Base-by-base conservation (phyloP, 2,888 invertebrate species). In the Caenorhabditis panamensis region DNA sequence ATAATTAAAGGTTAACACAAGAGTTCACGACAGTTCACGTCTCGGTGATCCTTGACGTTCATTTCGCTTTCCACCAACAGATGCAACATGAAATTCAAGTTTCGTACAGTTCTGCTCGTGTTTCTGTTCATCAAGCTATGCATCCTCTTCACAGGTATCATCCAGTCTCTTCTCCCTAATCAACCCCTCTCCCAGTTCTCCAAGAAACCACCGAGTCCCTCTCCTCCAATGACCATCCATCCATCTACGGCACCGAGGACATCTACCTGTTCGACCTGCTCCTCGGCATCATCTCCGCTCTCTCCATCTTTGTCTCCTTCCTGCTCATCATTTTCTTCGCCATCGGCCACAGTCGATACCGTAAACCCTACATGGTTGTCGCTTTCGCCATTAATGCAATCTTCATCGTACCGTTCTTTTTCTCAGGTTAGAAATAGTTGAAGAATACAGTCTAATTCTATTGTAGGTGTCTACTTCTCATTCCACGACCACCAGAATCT, bases 61-160 rank as follows among this genome's bases (percentile, higher is more conserved):
- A 8, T 37, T 20, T 66, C 44, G 26, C 31, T 66, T 49, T 49
- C 49, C 13, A 3, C 49, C 8, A 31, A 31, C 13, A 36, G 22
- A 6, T 22, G 26, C 44, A 49, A 3, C 8, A 67, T 66, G 75
- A 66, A 75, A 18, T 18, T 75, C 13, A 75, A 75, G 37, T 54
- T 66, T 44, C 75, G 75, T 44, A 75, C 75, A 58, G 44, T 66
- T 66, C 66, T 75, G 66, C 75, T 75, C n/a, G 66, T 75, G 16
- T 75, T 75, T 28, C 51, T 75, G 44, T 75, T 75, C 54, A 66
- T 75, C 59, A 67, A 75, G 53, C 75, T 75, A 44, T 75, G 75
- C 66, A 53, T 75, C 37, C 66, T 75, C 18, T 75, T 66, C 51
- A 75, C 75, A 59, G 75, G 75, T 66, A 28, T 44, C 6, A 24